Conservation (phyloP, 2,888 invertebrate genomes). For the Leptura quadrifasciata region DNA sequence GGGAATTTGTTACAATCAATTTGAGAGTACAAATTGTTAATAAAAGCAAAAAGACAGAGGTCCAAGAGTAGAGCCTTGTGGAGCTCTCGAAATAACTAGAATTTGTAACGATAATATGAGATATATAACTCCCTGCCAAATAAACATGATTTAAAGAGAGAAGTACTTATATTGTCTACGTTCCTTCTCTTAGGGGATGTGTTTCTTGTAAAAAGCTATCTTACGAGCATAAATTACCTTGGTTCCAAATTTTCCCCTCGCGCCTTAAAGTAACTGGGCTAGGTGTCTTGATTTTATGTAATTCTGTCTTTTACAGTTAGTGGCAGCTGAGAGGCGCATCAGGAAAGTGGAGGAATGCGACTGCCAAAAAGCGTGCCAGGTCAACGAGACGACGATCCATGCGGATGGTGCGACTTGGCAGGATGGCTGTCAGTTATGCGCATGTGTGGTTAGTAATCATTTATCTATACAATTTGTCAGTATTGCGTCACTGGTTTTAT, state of each 20-base stretch:
- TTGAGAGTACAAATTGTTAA: too few relatives aligned
- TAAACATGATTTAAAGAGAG: too few relatives aligned
- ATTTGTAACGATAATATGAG: too few relatives aligned
- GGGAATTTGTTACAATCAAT: too few relatives aligned
- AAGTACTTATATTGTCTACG: too few relatives aligned
- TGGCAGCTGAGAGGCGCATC: constrained; percentile 86
- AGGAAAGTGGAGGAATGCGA: constrained; percentile 90
- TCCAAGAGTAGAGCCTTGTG: too few relatives aligned
- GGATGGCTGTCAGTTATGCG: constrained; percentile 89
- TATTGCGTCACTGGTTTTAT: background rate
- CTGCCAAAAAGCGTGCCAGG: constrained; percentile 91
- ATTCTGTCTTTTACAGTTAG: constrained; percentile 79
- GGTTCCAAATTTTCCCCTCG: constrained; percentile 65
- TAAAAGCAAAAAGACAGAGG: too few relatives aligned
- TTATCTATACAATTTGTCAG: background rate
- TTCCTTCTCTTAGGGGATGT: too few relatives aligned
- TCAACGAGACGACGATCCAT: constrained; percentile 86
- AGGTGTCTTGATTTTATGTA: constrained; percentile 67
- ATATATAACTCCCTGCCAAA: too few relatives aligned
- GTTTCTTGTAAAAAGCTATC: background rate
- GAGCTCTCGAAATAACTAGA: too few relatives aligned
- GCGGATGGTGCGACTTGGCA: constrained; percentile 91
- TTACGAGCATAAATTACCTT: background rate
- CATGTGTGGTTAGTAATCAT: constrained; percentile 83
- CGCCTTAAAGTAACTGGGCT: constrained; percentile 55